These are phyloP conservation scores for Acropora yongei DNA, from an alignment of 64 coral and sea anemone genomes.

Conservation along the genomic window DNA sequence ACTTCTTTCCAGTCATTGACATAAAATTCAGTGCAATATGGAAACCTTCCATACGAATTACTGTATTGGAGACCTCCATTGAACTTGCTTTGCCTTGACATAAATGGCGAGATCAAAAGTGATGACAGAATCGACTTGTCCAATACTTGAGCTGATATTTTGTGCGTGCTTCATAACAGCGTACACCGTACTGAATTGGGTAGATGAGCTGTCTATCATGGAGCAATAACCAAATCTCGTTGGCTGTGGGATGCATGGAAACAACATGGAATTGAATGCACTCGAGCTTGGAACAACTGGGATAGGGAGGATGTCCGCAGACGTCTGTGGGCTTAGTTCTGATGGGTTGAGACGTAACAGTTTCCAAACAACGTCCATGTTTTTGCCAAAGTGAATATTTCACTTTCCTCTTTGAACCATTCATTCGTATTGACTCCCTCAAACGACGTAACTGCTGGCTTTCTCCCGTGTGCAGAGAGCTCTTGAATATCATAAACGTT, in stretches of 20 bases:
- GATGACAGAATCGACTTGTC: constrained; percentile 11
- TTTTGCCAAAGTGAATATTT: too few species aligned
- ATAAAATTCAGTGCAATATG: constrained; percentile 56
- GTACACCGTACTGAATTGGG: constrained; percentile 51
- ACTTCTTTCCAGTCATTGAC: constrained; percentile 24
- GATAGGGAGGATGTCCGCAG: neutral
- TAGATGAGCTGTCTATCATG: constrained; percentile 45
- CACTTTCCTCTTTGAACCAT: too few species aligned
- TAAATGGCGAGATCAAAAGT: constrained; percentile 52
- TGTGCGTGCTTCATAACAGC: constrained; percentile 43
- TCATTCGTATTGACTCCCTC: too few species aligned
- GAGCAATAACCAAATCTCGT: constrained; percentile 38
- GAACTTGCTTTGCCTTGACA: constrained; percentile 42
- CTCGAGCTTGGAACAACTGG: constrained; percentile 29
- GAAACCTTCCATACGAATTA: constrained; percentile 43
- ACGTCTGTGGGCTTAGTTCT: neutral
- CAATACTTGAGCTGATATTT: neutral
- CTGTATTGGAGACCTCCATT: constrained; percentile 4
- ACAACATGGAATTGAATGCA: constrained; percentile 13
- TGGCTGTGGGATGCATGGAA: neutral
- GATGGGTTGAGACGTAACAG: neutral
- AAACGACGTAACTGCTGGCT: neutral
- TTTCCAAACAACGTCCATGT: constrained; percentile 6
- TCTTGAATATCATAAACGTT: neutral
- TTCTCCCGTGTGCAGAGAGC: constrained; percentile 2